Evolutionary conservation across 2,888 invertebrate species (phyloP).

Genomic region (Buathra laborator): DNA sequence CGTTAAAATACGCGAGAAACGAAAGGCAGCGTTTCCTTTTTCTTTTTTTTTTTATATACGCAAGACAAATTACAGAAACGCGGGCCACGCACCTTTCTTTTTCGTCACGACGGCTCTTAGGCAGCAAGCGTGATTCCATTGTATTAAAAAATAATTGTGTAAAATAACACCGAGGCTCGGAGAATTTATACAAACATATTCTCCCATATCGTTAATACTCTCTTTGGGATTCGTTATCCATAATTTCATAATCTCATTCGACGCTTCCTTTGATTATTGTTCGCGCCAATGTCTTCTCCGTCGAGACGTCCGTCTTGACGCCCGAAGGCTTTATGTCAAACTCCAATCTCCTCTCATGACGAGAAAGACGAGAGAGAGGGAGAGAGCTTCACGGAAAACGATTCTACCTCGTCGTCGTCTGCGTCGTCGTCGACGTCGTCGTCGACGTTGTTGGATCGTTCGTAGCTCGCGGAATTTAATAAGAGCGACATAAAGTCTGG

Average conservation of each 20-base stretch:
- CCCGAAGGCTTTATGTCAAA: constrained; percentile 1
- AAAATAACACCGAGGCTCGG: not conserved
- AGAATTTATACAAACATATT: too few species aligned
- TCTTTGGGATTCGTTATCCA: not conserved
- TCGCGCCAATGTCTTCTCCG: not conserved
- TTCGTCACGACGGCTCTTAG: too few species aligned
- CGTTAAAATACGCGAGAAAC: constrained; percentile 25
- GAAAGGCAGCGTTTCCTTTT: not conserved
- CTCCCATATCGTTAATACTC: too few species aligned
- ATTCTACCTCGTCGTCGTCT: constrained; percentile 49
- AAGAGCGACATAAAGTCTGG: constrained; percentile 77
- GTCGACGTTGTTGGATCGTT: constrained; percentile 43
- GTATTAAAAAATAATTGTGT: not conserved
- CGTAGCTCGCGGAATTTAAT: constrained; percentile 78
- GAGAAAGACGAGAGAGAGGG: constrained; percentile 55
- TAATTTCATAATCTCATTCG: not conserved
- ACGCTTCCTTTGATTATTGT: not conserved
- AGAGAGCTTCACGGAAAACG: constrained; percentile 24
- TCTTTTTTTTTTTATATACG: constrained; percentile 46
- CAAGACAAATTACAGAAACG: constrained; percentile 66
- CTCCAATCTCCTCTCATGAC: constrained; percentile 29
- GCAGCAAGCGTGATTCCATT: too few species aligned
- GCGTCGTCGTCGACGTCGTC: not conserved
- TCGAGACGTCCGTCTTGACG: not conserved
- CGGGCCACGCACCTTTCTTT: constrained; percentile 15